phyloP scores from a whole-genome alignment of 2,113 vertebrate genomes.

The Zosterops pallidus region DNA sequence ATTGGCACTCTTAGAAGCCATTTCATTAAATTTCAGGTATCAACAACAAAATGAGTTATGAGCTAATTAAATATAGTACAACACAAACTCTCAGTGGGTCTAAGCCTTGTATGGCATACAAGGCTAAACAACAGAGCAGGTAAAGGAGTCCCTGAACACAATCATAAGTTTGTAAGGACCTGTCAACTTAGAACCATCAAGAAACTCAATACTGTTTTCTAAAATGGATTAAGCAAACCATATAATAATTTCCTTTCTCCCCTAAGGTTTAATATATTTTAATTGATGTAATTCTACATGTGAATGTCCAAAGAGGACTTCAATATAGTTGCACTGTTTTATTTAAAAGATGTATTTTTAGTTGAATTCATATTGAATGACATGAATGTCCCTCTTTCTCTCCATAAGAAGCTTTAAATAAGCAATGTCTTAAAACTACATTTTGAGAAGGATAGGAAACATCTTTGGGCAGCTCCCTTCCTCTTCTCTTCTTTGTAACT shows the following conservation, averaged over 20 bases:
- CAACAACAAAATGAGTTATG: slow-evolving; percentile 30
- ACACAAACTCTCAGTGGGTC: background rate
- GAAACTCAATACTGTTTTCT: background rate
- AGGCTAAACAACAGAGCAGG: background rate
- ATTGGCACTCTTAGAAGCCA: background rate
- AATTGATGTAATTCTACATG: background rate
- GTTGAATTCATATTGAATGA: background rate
- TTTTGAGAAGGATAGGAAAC: background rate
- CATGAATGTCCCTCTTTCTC: background rate
- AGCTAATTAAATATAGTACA: slow-evolving; percentile 37
- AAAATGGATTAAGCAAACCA: background rate
- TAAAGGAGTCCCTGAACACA: background rate
- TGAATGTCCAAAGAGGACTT: background rate
- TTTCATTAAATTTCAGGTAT: slow-evolving; percentile 53
- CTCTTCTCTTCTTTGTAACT: background rate
- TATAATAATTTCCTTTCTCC: background rate
- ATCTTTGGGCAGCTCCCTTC: background rate
- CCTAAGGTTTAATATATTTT: background rate
- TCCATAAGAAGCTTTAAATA: background rate
- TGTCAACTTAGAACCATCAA: background rate
- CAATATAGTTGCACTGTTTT: background rate
- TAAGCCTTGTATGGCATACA: background rate
- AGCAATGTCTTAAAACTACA: background rate
- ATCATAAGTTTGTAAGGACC: background rate
- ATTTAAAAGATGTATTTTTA: background rate